A percentile compares a stretch with the other conserved stretches of the same genome.
These are phyloP conservation scores for Pantherophis vulpinus DNA, from an alignment of 2,797 vertebrate species.

Conservation along the genomic window DNA sequence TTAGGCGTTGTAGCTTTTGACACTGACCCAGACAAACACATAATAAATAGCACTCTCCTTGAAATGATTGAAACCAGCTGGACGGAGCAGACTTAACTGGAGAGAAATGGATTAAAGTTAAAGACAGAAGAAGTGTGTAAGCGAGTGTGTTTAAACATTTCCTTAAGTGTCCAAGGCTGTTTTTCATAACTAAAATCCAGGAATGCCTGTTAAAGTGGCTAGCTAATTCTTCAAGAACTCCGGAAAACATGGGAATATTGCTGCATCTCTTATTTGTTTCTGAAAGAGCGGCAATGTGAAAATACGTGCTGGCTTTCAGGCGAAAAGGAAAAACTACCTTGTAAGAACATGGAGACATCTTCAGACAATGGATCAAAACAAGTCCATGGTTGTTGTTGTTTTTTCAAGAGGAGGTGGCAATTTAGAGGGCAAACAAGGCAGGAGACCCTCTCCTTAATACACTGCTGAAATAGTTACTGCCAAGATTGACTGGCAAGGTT, in stretches of 20 bases:
- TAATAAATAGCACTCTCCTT: slow-evolving; percentile 64
- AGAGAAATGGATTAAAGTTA: slow-evolving; percentile 63
- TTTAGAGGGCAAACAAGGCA: not conserved
- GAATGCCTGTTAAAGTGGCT: slow-evolving; percentile 49
- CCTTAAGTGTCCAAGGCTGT: slow-evolving; percentile 56
- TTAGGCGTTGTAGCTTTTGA: slow-evolving; percentile 68
- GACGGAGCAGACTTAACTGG: slow-evolving; percentile 43
- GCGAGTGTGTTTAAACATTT: slow-evolving; percentile 34
- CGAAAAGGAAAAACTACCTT: not conserved
- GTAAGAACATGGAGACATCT: not conserved
- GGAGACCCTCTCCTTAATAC: not conserved
- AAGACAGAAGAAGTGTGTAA: slow-evolving; percentile 55
- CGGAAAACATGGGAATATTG: slow-evolving; percentile 50
- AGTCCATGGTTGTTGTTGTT: not conserved
- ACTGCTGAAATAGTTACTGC: not conserved
- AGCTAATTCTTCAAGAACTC: slow-evolving; percentile 50
- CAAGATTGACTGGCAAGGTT: not conserved
- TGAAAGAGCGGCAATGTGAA: slow-evolving; percentile 46
- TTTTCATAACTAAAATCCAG: slow-evolving; percentile 61
- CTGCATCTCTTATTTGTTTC: slow-evolving; percentile 43
- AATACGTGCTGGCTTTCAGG: slow-evolving; percentile 38
- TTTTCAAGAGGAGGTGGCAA: not conserved
- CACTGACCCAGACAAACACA: slow-evolving; percentile 63
- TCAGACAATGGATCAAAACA: not conserved
- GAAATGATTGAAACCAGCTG: slow-evolving; percentile 67